Conservation (phyloP, 1,140 invertebrate species). For the Panulirus ornatus region DNA sequence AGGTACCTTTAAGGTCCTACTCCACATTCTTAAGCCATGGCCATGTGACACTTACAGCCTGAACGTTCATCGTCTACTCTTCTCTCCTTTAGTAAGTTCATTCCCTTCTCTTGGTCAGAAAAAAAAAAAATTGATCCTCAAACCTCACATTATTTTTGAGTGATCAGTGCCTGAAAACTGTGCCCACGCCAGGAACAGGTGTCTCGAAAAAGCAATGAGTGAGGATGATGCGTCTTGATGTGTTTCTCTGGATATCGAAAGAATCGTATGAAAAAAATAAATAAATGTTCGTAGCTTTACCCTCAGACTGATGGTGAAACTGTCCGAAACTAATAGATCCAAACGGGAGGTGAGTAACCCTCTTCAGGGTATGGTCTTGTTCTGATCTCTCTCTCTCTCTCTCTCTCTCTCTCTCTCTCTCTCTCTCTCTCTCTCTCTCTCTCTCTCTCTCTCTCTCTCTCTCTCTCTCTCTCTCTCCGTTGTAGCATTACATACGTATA, state of each 20-base stretch:
- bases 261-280: too few species aligned
- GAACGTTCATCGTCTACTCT: not conserved
- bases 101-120: not conserved
- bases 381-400: too few species aligned
- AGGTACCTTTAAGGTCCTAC: not conserved
- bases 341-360: too few species aligned
- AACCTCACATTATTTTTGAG: slow-evolving; percentile 20
- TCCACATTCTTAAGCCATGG: not conserved
- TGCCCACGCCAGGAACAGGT: too few species aligned
- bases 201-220: too few species aligned
- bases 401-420: not conserved
- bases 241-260: too few species aligned
- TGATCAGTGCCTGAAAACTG: too few species aligned
- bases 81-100: not conserved
- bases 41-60: not conserved
- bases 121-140: slow-evolving; percentile 20
- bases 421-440: not conserved
- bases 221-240: too few species aligned
- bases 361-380: not conserved
- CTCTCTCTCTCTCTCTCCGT: not conserved
- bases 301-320: too few species aligned
- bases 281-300: too few species aligned
- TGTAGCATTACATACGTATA: too few species aligned
- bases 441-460: not conserved
- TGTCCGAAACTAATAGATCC: too few species aligned